A percentile compares a stretch with the other conserved stretches of the same genome.
Evolutionary conservation across 1,140 invertebrate species (phyloP).

Genomic region (Hypsibius dujardini): DNA sequence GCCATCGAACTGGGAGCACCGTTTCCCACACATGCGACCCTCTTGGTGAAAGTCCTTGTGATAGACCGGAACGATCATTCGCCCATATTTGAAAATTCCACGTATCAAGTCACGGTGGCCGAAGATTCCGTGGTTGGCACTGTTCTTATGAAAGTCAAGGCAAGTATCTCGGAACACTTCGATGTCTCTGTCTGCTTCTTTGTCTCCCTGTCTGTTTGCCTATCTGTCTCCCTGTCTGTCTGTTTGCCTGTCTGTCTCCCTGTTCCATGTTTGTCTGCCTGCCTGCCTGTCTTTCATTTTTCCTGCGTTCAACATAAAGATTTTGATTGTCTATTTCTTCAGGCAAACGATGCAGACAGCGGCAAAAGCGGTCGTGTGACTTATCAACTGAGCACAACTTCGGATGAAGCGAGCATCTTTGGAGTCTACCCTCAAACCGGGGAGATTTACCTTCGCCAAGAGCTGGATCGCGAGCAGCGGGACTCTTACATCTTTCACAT

Average conservation of each 20-base stretch:
- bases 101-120: conserved; percentile 67
- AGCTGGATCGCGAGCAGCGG: conserved; percentile 58
- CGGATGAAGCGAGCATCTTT: conserved; percentile 42
- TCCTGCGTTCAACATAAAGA: too few relatives aligned
- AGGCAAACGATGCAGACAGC: too few relatives aligned
- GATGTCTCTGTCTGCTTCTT: too few relatives aligned
- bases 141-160: conserved; percentile 7
- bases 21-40: conserved; percentile 36
- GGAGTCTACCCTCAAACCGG: conserved; percentile 70
- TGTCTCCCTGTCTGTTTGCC: too few relatives aligned
- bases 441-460: conserved; percentile 51
- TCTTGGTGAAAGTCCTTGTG: conserved; percentile 71
- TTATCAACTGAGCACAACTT: conserved; percentile 44
- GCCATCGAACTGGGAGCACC: neutral
- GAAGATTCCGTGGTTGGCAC: conserved; percentile 64
- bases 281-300: too few relatives aligned
- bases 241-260: too few relatives aligned
- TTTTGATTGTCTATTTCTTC: too few relatives aligned
- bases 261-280: too few relatives aligned
- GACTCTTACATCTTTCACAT: conserved; percentile 58
- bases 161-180: neutral
- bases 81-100: conserved; percentile 77
- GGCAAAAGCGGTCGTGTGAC: conserved; percentile 80
- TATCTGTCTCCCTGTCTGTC: too few relatives aligned
- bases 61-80: conserved; percentile 89